Evolutionary conservation across 2,888 invertebrate genomes (phyloP), one percentile per base, ranked within the genome.

Genomic region (Strigamia crassipes): DNA sequence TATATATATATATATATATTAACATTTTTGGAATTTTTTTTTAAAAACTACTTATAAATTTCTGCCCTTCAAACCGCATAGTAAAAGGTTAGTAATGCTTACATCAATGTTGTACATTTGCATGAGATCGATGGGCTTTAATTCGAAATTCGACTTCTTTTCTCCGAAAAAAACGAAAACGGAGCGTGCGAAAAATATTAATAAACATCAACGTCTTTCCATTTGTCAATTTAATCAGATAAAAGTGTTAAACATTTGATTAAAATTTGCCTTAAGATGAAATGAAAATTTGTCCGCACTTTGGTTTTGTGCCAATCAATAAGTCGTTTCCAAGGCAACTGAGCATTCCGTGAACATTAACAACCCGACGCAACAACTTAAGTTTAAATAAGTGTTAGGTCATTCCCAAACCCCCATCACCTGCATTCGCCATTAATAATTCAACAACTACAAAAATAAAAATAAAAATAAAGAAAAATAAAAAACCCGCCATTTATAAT

Each of bases 341-440:
- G 56, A 56, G 56, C 56, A 56, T 56, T 56, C 10, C 56, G 15
- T 56, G 56, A 56, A 56, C 56, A 56, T 56, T 56, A 56, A 56
- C 56, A 18, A n/a, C 18, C 13, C 18, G 15, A 56, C 56, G 56
- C 56, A 56, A 56, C 56, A 56, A 56, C 56, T 56, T 56, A 56
- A 56, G 56, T 56, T 56, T 56, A 56, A 56, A 56, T 56, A 56
- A 56, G 56, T 56, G 56, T 56, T 56, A 56, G 56, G 56, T 56
- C 56, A 56, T 56, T 56, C n/a, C 15, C 56, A 13, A 15, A 56
- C 56, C 8, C 56, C 15, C 56, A 56, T 6, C 56, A 56, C 56
- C 56, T 56, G 56, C 56, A 56, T 56, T 18, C n/a, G 5, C 15
- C 56, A 56, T 56, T 56, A 56, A 56, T 56, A 56, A 56, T 56